Evolutionary conservation across 2,888 invertebrate species (phyloP).

Genomic region (Drosophila quinaria): DNA sequence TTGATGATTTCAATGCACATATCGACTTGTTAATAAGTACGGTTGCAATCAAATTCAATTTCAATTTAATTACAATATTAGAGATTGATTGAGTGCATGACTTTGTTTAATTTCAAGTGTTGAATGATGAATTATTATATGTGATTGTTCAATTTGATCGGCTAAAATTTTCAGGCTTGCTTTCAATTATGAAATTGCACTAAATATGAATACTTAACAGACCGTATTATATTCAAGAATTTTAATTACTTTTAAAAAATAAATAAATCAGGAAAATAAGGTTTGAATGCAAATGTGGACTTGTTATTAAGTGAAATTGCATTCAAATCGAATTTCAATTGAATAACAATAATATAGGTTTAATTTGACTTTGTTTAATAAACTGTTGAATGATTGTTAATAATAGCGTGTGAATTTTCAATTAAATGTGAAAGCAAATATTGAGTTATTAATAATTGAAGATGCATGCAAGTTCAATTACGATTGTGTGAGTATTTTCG

Average conservation of each 20-base stretch:
- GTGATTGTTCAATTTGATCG: not conserved
- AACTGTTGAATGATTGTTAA: too few species aligned
- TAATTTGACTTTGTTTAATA: too few species aligned
- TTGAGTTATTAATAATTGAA: not conserved
- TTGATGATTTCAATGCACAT: not conserved
- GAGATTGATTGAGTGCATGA: not conserved
- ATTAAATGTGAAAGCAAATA: not conserved
- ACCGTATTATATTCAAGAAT: too few species aligned
- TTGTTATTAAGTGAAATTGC: not conserved
- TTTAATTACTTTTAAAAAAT: too few species aligned
- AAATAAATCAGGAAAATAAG: too few species aligned
- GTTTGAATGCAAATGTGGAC: too few species aligned
- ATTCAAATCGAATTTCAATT: not conserved
- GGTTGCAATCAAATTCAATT: not conserved
- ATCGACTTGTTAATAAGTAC: not conserved
- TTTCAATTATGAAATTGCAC: too few species aligned
- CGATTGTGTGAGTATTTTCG: not conserved
- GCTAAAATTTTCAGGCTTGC: not conserved
- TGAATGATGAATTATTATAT: not conserved
- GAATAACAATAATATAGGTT: too few species aligned
- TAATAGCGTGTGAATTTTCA: too few species aligned
- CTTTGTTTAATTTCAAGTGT: not conserved
- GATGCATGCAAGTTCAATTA: not conserved
- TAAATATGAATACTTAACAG: too few species aligned
- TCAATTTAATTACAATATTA: not conserved